These are phyloP conservation scores for Virgularia gustaviana DNA, from an alignment of 92 coral and sea anemone species.

Conservation along the genomic window DNA sequence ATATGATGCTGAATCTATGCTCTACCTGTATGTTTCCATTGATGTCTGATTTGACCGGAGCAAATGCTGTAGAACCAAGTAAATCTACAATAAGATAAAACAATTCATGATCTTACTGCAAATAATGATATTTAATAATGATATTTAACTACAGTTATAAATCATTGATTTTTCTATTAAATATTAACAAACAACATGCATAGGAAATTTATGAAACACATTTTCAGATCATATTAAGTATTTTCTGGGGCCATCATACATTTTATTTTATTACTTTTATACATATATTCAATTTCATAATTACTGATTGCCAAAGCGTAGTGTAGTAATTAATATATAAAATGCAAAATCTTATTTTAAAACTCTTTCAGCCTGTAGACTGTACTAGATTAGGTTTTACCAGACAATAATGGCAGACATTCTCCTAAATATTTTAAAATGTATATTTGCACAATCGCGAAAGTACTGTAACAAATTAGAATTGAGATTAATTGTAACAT, in stretches of 20 bases:
- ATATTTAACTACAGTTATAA: neutral
- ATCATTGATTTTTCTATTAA: no score
- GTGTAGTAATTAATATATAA: no score
- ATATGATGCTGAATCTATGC: neutral
- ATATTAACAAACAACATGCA: neutral
- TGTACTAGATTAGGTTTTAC: neutral
- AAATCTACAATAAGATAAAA: constrained; percentile 61
- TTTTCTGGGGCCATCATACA: no score
- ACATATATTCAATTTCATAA: no score
- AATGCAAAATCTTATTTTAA: no score
- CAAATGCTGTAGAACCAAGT: constrained; percentile 89
- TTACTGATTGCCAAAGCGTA: no score
- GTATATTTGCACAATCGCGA: constrained; percentile 15
- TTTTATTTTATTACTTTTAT: no score
- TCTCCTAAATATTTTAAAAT: neutral
- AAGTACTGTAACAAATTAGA: constrained; percentile 6
- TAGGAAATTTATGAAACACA: no score
- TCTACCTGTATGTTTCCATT: constrained; percentile 95
- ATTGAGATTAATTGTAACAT: neutral
- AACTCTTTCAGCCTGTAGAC: no score
- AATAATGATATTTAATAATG: neutral
- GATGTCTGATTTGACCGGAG: constrained; percentile 91
- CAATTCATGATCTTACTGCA: no score
- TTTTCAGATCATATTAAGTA: no score
- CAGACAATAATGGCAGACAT: neutral